A percentile compares a stretch with the other conserved stretches of the same genome.
Evolutionary conservation across 35 echinoderm and acorn worm genomes (phyloP).

Genomic region (Diadema setosum): DNA sequence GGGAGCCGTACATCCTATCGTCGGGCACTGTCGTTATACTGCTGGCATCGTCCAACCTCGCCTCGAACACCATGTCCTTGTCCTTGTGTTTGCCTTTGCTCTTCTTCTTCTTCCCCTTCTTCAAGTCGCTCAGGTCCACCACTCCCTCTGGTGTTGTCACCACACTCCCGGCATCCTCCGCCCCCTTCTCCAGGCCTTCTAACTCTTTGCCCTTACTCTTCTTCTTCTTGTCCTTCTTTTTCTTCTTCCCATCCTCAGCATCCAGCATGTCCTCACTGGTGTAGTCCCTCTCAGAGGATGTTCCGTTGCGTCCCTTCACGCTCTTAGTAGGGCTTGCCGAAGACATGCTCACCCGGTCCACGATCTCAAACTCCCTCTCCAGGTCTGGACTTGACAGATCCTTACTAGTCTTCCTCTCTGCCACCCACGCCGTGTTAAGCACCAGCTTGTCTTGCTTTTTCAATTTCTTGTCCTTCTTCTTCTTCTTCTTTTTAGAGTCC

Average conservation of each 20-base stretch:
- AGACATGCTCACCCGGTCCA: not conserved
- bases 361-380: not conserved
- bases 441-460: constrained; percentile 22
- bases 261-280: not conserved
- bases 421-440: not conserved
- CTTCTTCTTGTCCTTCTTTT: constrained; percentile 21
- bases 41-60: not conserved
- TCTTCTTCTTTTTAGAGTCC: constrained; percentile 4
- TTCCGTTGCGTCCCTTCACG: not conserved
- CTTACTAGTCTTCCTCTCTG: not conserved
- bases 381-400: not conserved
- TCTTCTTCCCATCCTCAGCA: not conserved
- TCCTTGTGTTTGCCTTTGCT: not conserved
- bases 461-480: constrained; percentile 38
- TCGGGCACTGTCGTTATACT: not conserved
- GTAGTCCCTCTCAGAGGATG: not conserved
- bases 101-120: constrained; percentile 6
- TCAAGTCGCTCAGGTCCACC: not conserved
- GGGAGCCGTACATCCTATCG: not conserved
- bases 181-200: not conserved
- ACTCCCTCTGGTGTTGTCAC: not conserved
- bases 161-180: not conserved
- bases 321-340: constrained; percentile 4
- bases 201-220: not conserved
- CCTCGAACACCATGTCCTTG: not conserved